Evolutionary conservation across 2,888 invertebrate genomes (phyloP).

Genomic region (Branchellion lobata): DNA sequence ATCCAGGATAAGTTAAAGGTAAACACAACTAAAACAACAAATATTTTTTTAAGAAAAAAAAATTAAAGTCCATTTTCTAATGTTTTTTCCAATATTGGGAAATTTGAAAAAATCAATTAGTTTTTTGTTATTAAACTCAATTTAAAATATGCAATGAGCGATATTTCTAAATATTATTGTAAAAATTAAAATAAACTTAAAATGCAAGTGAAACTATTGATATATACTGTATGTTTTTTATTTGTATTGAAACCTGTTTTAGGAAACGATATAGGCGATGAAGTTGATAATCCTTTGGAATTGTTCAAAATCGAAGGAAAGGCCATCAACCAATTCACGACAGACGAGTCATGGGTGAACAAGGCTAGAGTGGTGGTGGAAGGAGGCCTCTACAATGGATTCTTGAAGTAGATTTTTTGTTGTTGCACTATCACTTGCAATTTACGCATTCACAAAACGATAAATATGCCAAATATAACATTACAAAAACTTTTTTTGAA

Average conservation of each 20-base stretch:
- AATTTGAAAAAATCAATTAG: no score
- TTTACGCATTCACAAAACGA: no score
- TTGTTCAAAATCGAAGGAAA: slow-evolving; percentile 55
- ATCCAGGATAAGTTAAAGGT: no score
- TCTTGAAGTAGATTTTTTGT: slow-evolving; percentile 74
- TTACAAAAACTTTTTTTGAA: no score
- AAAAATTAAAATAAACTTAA: no score
- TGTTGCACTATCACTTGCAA: no score
- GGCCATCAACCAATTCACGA: slow-evolving; percentile 57
- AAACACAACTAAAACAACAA: no score
- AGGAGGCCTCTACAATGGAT: slow-evolving; percentile 83
- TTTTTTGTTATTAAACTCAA: neutral
- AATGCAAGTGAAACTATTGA: no score
- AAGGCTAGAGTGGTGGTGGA: slow-evolving; percentile 70
- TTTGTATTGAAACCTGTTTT: neutral
- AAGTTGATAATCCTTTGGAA: neutral
- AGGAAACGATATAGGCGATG: neutral
- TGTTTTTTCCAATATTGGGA: neutral
- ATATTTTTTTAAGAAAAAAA: neutral
- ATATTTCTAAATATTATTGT: no score
- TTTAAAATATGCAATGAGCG: neutral
- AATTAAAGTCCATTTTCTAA: neutral
- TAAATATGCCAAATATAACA: no score
- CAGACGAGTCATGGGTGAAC: slow-evolving; percentile 59
- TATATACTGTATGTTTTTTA: neutral